Base-by-base conservation (phyloP, 2,113 vertebrate genomes). In the Stigmatopora nigra region DNA sequence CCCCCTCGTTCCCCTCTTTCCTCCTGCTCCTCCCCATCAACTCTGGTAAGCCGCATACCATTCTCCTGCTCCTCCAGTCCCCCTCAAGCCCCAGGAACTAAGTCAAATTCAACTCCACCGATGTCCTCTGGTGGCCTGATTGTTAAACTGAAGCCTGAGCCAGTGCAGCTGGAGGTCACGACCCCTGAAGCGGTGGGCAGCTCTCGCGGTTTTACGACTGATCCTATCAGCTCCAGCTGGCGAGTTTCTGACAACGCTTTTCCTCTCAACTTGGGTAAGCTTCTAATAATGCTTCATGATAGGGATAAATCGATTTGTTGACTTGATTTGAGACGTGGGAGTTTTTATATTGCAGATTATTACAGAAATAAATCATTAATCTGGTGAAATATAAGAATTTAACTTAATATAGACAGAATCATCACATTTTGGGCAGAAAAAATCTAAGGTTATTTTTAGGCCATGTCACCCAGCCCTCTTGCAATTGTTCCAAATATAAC, bases 111-210 rank as follows among this genome's bases (percentile, higher is more conserved):
- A 0, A 71, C 76, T 16, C 69, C 81, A 0, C 38, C 77, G 2
- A 31, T 76, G 0, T 78, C 86, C 7, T 64, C 79, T 0, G 16
- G 77, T 0, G 70, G 79, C 31, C 71, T 84, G 52, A 71, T 87
- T 44, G 75, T 82, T 58, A 93, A 89, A 76, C 84, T 86, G 48
- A 91, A 92, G 69, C 84, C 86, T 0, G 91, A 92, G 80, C 90
- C 90, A 3, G 73, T 90, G 74, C 88, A 87, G 75, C 60, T 91
- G 72, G 91, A 91, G 66, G 79, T 92, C 65, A 90, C 86, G 9
- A 1, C 76, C 5, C 81, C 82, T 0, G 78, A 70, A 49, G 59
- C 68, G 1, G 79, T 41, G 3, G 78, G 72, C 14, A 66, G 73
- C 19, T 38, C 72, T 9, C 70, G 68, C 16, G 66, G 79, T 2